These are phyloP conservation scores for silkworm (Bombyx mori) DNA, from an alignment of 1,140 invertebrate genomes.

Conservation along the genomic window DNA sequence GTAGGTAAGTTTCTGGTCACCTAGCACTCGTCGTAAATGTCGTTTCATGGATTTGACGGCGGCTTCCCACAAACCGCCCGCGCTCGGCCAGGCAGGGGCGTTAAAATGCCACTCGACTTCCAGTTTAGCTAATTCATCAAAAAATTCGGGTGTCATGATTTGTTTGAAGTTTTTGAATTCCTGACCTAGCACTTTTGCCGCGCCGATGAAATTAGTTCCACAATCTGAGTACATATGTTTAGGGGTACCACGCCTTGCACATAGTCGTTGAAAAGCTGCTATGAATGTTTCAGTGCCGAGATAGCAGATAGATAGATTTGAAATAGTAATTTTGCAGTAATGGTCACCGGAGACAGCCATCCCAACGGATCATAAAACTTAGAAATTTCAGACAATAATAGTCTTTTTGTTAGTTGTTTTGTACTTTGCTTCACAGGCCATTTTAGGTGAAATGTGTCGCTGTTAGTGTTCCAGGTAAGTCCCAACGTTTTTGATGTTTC, in stretches of 20 bases:
- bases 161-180: not conserved
- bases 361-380: conserved; percentile 47
- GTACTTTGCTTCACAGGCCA: too few relatives aligned
- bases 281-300: conserved; percentile 30
- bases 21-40: conserved; percentile 8
- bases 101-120: not conserved
- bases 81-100: not conserved
- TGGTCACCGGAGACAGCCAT: conserved; percentile 38
- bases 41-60: conserved; percentile 8
- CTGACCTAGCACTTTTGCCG: conserved; percentile 16
- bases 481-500: conserved; percentile 14
- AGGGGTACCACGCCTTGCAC: conserved; percentile 26
- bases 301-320: conserved; percentile 45
- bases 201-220: conserved; percentile 32
- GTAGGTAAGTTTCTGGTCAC: conserved; percentile 9
- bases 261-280: conserved; percentile 33
- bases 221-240: conserved; percentile 17
- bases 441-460: too few relatives aligned
- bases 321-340: conserved; percentile 50
- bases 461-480: conserved; percentile 9
- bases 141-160: not conserved
- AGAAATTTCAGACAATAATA: conserved; percentile 17
- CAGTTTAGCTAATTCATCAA: conserved; percentile 2
- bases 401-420: conserved; percentile 8
- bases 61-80: conserved; percentile 3